Conservation (phyloP, 2,888 invertebrate species). For the Chrysolina americana region DNA sequence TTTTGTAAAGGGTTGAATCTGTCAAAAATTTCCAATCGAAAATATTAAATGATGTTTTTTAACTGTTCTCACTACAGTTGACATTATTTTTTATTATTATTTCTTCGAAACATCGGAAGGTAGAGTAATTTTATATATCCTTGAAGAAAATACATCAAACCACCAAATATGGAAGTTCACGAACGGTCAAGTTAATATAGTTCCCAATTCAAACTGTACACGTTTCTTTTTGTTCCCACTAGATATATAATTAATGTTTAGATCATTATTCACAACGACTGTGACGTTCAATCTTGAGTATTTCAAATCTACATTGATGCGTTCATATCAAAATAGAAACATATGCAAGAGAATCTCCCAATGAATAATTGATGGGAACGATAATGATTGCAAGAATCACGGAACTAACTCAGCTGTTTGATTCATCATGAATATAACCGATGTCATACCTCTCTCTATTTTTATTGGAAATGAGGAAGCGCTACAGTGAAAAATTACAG, state of each 20-base stretch:
- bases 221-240: neutral
- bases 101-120: no score
- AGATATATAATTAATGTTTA: neutral
- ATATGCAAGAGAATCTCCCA: neutral
- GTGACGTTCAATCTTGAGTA: neutral
- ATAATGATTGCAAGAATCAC: slow-evolving; percentile 1
- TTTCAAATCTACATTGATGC: neutral
- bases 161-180: no score
- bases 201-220: no score
- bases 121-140: no score
- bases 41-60: no score
- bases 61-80: no score
- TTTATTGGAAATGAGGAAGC: neutral
- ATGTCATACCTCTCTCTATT: neutral
- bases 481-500: neutral
- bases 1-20: no score
- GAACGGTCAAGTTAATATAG: no score
- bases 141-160: no score
- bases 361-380: slow-evolving; percentile 5
- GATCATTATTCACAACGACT: neutral
- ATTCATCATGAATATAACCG: neutral
- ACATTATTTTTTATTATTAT: no score
- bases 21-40: no score
- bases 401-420: neutral
- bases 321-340: neutral